Evolutionary conservation across 2,113 vertebrate species (phyloP).

Genomic region (Atherinomorus stipes): DNA sequence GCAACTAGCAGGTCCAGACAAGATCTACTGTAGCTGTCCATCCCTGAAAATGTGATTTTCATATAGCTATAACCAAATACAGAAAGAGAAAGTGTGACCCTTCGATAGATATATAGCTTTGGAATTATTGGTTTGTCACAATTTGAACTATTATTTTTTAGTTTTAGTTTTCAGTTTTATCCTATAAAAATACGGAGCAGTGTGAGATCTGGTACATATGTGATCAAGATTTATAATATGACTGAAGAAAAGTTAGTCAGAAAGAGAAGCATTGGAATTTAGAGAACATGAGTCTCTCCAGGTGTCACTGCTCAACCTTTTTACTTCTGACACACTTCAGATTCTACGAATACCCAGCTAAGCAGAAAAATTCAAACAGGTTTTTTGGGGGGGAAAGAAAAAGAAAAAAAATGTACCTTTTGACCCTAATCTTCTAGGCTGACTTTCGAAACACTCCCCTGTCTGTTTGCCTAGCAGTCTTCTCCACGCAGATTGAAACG

Average conservation of each 20-base stretch:
- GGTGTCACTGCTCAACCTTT: conserved; percentile 26
- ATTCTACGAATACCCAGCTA: neutral
- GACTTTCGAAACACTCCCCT: neutral
- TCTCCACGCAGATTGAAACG: neutral
- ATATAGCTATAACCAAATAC: neutral
- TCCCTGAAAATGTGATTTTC: conserved; percentile 13
- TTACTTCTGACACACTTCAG: conserved; percentile 42
- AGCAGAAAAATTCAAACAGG: conserved; percentile 32
- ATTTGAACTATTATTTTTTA: neutral
- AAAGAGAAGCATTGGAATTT: neutral
- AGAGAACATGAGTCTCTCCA: conserved; percentile 10
- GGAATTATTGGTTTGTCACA: conserved; percentile 25
- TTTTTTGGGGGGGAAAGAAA: conserved; percentile 15
- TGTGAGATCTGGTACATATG: neutral
- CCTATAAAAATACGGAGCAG: neutral
- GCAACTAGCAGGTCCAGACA: conserved; percentile 45
- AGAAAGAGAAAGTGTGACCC: conserved; percentile 7
- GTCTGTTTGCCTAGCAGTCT: neutral
- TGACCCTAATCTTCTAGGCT: conserved; percentile 25
- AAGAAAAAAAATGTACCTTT: neutral
- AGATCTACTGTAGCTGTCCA: conserved; percentile 29
- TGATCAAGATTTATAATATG: neutral
- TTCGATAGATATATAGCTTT: neutral
- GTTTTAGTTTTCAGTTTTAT: no score
- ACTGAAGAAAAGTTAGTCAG: neutral